Percentiles rank a stretch among this genome's conserved stretches.
phyloP scores from a whole-genome alignment of 2,888 invertebrate genomes.

The Onchidella celtica region DNA sequence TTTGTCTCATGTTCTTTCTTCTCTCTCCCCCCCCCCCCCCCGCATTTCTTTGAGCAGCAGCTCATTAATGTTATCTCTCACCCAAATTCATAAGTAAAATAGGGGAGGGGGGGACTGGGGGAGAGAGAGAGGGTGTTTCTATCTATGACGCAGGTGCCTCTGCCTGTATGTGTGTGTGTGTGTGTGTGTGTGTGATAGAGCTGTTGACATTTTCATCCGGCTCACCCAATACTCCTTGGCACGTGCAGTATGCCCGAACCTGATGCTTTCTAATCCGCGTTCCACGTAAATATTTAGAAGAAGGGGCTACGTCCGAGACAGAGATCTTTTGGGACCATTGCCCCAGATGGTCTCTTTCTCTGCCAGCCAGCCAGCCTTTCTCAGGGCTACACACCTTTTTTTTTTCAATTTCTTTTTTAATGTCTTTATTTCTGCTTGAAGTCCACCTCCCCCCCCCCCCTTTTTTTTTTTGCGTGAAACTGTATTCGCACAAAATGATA shows the following conservation, averaged over 20 bases:
- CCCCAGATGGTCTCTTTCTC: no score
- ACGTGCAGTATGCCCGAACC: background rate
- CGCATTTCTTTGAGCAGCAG: no score
- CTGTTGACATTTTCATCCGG: slow-evolving; percentile 31
- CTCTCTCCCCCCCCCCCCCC: no score
- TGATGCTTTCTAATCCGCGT: background rate
- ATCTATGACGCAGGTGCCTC: background rate
- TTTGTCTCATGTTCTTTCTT: no score
- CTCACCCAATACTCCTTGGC: background rate
- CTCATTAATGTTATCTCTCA: no score
- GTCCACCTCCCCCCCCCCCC: background rate
- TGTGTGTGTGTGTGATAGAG: slow-evolving; percentile 10
- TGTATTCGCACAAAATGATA: no score
- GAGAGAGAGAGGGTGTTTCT: no score
- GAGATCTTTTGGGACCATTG: slow-evolving; percentile 10
- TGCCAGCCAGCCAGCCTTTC: no score
- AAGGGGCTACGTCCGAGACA: background rate
- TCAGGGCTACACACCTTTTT: no score
- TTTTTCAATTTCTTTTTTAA: background rate
- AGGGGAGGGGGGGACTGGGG: no score
- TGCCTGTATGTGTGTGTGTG: no score
- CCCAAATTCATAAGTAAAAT: no score
- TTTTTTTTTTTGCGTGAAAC: background rate
- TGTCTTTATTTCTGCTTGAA: background rate
- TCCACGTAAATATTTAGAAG: slow-evolving; percentile 31